Evolutionary conservation across 2,797 vertebrate species (phyloP).

Genomic region (Dermochelys coriacea): DNA sequence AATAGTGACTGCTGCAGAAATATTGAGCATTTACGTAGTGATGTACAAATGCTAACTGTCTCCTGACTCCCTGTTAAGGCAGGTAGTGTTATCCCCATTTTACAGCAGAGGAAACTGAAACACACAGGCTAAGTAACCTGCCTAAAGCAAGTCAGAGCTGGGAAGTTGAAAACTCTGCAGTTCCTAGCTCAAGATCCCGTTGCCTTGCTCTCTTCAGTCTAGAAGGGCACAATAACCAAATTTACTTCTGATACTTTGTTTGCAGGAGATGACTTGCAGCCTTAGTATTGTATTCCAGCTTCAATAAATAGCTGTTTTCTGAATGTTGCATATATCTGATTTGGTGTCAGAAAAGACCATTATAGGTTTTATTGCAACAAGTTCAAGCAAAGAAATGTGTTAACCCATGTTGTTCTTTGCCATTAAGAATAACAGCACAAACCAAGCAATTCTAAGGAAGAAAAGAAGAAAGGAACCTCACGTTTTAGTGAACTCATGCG

Average conservation of each 20-base stretch:
- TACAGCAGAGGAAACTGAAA: conserved; percentile 28
- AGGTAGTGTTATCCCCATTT: background rate
- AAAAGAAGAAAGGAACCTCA: conserved; percentile 17
- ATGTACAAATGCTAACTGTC: background rate
- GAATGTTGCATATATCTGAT: conserved; percentile 42
- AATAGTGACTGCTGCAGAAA: conserved; percentile 53
- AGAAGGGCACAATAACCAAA: background rate
- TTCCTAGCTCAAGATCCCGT: background rate
- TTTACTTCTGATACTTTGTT: conserved; percentile 45
- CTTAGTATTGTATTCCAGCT: conserved; percentile 43
- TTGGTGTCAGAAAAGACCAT: conserved; percentile 47
- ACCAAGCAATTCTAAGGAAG: conserved; percentile 3
- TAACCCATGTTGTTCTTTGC: background rate
- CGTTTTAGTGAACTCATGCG: conserved; percentile 58
- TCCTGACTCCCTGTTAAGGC: conserved; percentile 27
- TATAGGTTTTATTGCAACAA: conserved; percentile 52
- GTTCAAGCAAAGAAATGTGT: conserved; percentile 43
- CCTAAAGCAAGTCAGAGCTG: background rate
- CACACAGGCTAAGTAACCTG: background rate
- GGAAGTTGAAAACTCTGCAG: background rate
- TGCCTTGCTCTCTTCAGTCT: background rate
- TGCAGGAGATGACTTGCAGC: conserved; percentile 45
- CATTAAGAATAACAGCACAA: conserved; percentile 41
- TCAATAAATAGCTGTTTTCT: conserved; percentile 52
- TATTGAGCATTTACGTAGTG: background rate